Evolutionary conservation across 2,888 invertebrate species (phyloP).

Genomic region (Andricus curvator): DNA sequence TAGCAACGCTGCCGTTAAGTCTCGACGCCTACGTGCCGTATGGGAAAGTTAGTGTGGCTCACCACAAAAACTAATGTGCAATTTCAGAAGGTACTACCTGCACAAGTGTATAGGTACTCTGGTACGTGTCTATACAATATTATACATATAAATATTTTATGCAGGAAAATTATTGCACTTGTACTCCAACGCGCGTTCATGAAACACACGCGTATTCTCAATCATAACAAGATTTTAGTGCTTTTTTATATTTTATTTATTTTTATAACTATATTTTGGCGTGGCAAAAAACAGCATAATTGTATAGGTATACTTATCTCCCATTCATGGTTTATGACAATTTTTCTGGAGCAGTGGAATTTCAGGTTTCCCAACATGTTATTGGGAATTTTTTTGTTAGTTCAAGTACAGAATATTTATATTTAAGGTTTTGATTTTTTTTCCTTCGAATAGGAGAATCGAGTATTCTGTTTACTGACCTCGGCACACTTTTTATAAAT

Average conservation of each 20-base stretch:
- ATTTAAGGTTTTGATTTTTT: not conserved
- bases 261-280: conserved; percentile 1
- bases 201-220: not conserved
- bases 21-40: conserved; percentile 54
- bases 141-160: not conserved
- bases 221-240: not conserved
- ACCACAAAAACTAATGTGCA: conserved; percentile 54
- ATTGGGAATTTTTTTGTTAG: not conserved
- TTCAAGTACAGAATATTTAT: not conserved
- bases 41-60: conserved; percentile 53
- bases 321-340: not conserved
- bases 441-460: not conserved
- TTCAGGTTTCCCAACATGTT: not conserved
- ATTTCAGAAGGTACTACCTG: conserved; percentile 49
- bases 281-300: not conserved
- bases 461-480: not conserved
- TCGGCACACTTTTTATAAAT: not conserved
- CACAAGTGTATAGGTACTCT: not conserved
- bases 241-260: not conserved
- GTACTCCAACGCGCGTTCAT: too few relatives aligned
- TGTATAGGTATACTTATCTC: not conserved
- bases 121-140: not conserved
- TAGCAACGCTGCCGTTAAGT: conserved; percentile 55
- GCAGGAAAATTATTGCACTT: too few relatives aligned
- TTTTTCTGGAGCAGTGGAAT: not conserved